Evolutionary conservation across 2,888 invertebrate genomes (phyloP), one percentile per base, ranked within the genome.

Genomic region (Nemotelus pantherinus): DNA sequence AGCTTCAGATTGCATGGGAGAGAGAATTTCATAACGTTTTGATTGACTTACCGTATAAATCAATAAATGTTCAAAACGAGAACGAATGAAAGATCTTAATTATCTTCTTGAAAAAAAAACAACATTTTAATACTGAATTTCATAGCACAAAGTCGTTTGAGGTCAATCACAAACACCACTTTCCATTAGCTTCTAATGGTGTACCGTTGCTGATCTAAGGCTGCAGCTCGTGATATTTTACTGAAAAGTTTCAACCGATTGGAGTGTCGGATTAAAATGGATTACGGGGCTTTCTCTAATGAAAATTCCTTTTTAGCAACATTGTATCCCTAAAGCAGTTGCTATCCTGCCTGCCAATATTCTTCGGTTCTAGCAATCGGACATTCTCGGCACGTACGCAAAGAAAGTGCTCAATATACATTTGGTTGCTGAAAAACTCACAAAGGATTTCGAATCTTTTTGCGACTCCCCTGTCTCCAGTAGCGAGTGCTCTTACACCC

Each of bases 321-420:
- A 25, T 68, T 7, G 48, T 9, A 71, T 53, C 55, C 7, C 4
- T 9, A 57, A 53, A 43, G 43, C 9, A 55, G 39, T 55, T 71
- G 70, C 10, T 0, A 9, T 2, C 10, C 9, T 9, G 9, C 43
- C 58, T 60, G 58, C 25, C 58, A 45, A 57, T 39, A 72, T 41
- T 60, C 25, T 60, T 44, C 60, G 60, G 39, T 53, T 60, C 60
- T 50, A 2, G 7, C n/a, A 45, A 48, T 60, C 41, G 39, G 39
- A 25, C 55, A 74, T 74, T 5, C 74, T 47, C 39, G 50, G 41
- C 74, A 74, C 74, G 74, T 74, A 74, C 63, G n/a, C 50, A 39
- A 25, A 47, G 60, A 74, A 74, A 74, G 50, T 60, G 45, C 60
- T 74, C 60, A 74, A 74, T 58, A 53, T 43, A 55, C 70, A 44